A percentile compares a stretch with the other conserved stretches of the same genome.
These are phyloP conservation scores for Brenthis hecate DNA, from an alignment of 2,888 invertebrate genomes.

Conservation along the genomic window DNA sequence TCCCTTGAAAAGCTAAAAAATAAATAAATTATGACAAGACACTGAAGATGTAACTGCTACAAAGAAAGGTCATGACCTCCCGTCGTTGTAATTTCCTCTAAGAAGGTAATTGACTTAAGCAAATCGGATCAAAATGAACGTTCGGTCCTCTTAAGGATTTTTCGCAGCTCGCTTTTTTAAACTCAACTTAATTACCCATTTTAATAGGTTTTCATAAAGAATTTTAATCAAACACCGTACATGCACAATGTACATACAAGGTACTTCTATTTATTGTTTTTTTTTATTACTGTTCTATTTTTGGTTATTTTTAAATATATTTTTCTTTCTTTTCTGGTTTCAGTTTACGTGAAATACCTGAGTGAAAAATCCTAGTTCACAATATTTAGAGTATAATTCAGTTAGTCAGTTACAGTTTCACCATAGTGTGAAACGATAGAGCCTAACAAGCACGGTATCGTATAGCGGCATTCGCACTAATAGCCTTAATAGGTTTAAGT, in stretches of 20 bases:
- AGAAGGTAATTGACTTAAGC: constrained; percentile 29
- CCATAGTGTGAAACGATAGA: constrained; percentile 21
- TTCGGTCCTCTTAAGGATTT: constrained; percentile 5
- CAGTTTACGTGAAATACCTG: no score
- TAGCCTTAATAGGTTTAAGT: constrained; percentile 22
- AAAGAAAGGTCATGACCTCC: constrained; percentile 22
- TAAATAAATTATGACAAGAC: not conserved
- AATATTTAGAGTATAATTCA: constrained; percentile 10
- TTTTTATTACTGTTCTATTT: no score
- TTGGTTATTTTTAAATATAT: no score
- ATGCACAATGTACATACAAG: no score
- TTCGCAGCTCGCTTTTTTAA: not conserved
- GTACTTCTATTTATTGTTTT: no score
- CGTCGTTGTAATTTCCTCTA: constrained; percentile 16
- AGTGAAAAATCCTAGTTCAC: not conserved
- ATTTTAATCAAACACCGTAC: not conserved
- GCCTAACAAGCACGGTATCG: constrained; percentile 18
- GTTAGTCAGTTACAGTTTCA: constrained; percentile 11
- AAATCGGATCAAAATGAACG: constrained; percentile 27
- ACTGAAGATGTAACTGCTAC: constrained; percentile 11
- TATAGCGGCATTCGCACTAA: constrained; percentile 28
- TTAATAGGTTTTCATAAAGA: not conserved
- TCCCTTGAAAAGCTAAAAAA: no score
- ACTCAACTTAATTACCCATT: constrained; percentile 4
- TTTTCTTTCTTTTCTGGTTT: no score